These are phyloP conservation scores for Drosophila maculinotata DNA, from an alignment of 2,888 invertebrate species.

Conservation along the genomic window DNA sequence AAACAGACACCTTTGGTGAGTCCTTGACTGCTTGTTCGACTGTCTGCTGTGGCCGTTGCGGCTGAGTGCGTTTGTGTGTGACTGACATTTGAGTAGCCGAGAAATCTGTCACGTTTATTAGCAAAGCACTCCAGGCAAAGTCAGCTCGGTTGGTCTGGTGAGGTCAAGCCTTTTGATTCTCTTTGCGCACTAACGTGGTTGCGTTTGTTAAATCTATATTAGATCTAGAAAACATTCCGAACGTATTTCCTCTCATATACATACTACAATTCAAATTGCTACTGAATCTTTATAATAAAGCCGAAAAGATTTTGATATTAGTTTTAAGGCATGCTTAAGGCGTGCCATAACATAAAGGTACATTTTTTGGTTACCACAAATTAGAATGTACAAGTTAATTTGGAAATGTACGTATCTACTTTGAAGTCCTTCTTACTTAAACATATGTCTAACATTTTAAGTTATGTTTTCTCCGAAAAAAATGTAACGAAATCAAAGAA, in stretches of 20 bases:
- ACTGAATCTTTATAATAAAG: too few species aligned
- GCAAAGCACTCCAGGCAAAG: conserved; percentile 19
- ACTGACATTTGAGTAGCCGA: conserved; percentile 43
- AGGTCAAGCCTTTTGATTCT: conserved; percentile 25
- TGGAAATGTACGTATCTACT: too few species aligned
- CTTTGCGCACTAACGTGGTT: conserved; percentile 8
- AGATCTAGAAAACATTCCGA: neutral
- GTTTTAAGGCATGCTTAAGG: too few species aligned
- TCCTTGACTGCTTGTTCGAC: conserved; percentile 22
- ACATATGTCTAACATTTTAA: too few species aligned
- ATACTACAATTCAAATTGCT: neutral
- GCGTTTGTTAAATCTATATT: conserved; percentile 1
- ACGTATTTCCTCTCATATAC: neutral
- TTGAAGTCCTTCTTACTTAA: too few species aligned
- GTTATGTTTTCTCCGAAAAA: too few species aligned
- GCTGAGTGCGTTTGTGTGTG: conserved; percentile 20
- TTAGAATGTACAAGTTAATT: too few species aligned
- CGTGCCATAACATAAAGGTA: too few species aligned
- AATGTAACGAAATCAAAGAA: too few species aligned
- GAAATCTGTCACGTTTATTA: conserved; percentile 65
- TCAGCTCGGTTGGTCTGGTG: conserved; percentile 12
- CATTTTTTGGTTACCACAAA: too few species aligned
- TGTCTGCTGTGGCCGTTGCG: conserved; percentile 34
- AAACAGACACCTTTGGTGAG: conserved; percentile 27
- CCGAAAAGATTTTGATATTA: too few species aligned